Base-by-base conservation (phyloP, 2,113 vertebrate genomes). In the Origma solitaria region DNA sequence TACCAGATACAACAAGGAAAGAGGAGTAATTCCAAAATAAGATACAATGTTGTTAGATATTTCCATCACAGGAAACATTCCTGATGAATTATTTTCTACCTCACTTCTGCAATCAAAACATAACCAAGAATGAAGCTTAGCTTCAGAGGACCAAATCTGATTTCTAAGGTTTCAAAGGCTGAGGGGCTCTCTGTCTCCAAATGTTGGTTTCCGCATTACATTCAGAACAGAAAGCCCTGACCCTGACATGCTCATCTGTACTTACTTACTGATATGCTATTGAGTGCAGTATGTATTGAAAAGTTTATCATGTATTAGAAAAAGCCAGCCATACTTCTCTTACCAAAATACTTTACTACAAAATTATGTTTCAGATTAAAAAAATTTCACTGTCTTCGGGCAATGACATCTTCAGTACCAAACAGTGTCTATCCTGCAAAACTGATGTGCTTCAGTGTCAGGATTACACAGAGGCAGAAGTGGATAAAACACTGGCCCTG, bases 281-380 rank as follows among this genome's bases (percentile, higher is more conserved):
- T 16, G 30, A 40, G 85, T 33, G 15, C 15, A 30, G 31, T 15
- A n/a, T 7, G 12, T 4, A 51, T 2, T 22, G 18, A 65, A 25
- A 66, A 66, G 10, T 53, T 75, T 27, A 30, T 30, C 28, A 49
- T 0, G 1, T 27, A 49, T 23, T 47, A 82, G 14, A 72, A 91
- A 62, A 68, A 72, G 7, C 2, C 2, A 10, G 9, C 5, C 10
- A 9, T 27, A 3, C 30, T 75, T 65, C 37, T 81, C 0, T 1
- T 38, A 53, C 11, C 21, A 54, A 38, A 62, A 37, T 7, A 21
- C 64, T 83, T 70, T 47, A 24, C 27, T 9, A 15, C 10, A 73
- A 56, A 45, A 37, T 13, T 40, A 8, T 28, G 6, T 68, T 90
- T 73, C 23, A 33, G 2, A 11, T 50, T 0, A n/a, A 44, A 73